Conservation (phyloP, 2,888 invertebrate species). For the Drosophila fulvimacula region DNA sequence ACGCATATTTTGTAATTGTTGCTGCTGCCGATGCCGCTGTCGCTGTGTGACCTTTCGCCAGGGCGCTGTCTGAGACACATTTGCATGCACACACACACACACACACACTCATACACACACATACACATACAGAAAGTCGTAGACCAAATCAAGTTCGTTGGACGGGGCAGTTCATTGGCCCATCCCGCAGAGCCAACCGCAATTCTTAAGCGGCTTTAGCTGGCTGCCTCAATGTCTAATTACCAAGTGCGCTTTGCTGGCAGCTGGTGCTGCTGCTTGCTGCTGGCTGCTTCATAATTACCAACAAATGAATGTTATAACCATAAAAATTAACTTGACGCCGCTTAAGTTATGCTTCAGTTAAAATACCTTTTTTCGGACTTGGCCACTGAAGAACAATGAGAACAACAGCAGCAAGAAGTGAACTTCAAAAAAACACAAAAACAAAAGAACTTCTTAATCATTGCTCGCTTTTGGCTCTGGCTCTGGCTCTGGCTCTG, state of each 20-base stretch:
- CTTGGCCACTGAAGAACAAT: constrained; percentile 39
- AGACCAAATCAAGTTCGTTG: constrained; percentile 78
- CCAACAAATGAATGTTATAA: constrained; percentile 76
- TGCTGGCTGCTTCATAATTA: constrained; percentile 65
- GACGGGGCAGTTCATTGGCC: constrained; percentile 74
- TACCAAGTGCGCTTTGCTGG: constrained; percentile 66
- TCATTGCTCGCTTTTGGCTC: constrained; percentile 50
- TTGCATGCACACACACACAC: constrained; percentile 62
- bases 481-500: constrained; percentile 29
- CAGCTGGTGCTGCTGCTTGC: constrained; percentile 10
- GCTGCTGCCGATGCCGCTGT: constrained; percentile 47
- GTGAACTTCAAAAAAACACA: constrained; percentile 17
- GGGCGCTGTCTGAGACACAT: constrained; percentile 54
- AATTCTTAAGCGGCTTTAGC: constrained; percentile 56
- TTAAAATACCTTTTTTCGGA: constrained; percentile 69
- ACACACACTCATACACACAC: constrained; percentile 9
- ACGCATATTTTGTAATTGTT: constrained; percentile 80
- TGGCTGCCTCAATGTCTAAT: constrained; percentile 69
- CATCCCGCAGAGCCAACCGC: constrained; percentile 51
- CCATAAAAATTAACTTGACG: constrained; percentile 75
- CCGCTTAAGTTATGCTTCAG: constrained; percentile 75
- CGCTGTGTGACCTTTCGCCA: constrained; percentile 69
- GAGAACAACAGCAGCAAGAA: constrained; percentile 15
- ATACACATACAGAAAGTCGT: constrained; percentile 36
- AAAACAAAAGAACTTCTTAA: constrained; percentile 48